Evolutionary conservation across 2,888 invertebrate species (phyloP).

Genomic region (Acanthosepion pharaonis): DNA sequence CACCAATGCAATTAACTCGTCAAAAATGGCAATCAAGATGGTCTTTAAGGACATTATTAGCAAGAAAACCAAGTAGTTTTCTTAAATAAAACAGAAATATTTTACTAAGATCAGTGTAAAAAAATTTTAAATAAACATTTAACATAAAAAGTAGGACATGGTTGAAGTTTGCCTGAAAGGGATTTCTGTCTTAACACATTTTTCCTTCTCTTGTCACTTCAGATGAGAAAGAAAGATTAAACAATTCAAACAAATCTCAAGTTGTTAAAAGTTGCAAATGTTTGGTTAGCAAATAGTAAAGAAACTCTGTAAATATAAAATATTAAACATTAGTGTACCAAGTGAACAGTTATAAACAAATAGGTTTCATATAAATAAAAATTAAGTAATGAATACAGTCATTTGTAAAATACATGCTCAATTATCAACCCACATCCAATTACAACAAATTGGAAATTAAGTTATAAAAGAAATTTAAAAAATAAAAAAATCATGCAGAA

Average conservation of each 20-base stretch:
- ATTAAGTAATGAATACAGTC: not conserved
- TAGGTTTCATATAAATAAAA: not conserved
- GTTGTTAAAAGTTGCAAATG: conserved; percentile 12
- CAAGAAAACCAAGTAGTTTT: not conserved
- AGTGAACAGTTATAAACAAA: not conserved
- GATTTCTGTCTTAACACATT: not conserved
- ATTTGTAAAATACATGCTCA: not conserved
- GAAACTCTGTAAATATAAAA: conserved; percentile 20
- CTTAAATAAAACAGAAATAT: not conserved
- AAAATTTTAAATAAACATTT: not conserved
- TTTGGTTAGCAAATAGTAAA: conserved; percentile 2
- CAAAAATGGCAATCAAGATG: not conserved
- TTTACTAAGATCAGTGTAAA: not conserved
- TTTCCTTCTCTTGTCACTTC: conserved; percentile 17
- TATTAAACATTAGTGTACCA: not conserved
- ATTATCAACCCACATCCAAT: not conserved
- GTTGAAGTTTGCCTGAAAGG: not conserved
- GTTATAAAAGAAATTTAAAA: not conserved
- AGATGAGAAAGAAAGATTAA: not conserved
- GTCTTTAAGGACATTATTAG: not conserved
- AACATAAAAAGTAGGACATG: not conserved
- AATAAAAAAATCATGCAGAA: not conserved
- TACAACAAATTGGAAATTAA: not conserved
- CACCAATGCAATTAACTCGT: not conserved
- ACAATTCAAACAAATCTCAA: not conserved